Base-by-base conservation (phyloP, 2,888 invertebrate genomes). In the Seira musarum region DNA sequence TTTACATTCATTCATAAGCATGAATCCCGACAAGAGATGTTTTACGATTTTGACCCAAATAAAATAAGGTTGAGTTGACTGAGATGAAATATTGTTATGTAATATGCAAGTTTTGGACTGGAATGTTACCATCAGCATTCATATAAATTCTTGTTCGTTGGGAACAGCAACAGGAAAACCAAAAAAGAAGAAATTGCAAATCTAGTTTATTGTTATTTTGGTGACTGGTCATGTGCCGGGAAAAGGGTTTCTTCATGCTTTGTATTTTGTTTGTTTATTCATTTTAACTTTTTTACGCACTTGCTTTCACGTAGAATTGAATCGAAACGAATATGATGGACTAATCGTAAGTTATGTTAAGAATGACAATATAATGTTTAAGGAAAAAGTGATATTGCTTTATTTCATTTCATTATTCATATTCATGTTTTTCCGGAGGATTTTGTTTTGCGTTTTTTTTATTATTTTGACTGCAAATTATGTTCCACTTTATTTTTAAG, bases 81-180 rank as follows among this genome's bases (percentile, higher is more conserved):
- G n/a, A n/a, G n/a, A n/a, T n/a, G n/a, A n/a, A n/a, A n/a, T n/a
- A n/a, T n/a, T n/a, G n/a, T n/a, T n/a, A 13, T 40, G 13, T 40
- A 40, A 40, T 40, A 40, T 8, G 40, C 13, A 40, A 8, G 40
- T 13, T 40, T 40, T 8, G 40, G 13, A 40, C 6, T 40, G 69
- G 61, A 70, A 17, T 53, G 70, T 70, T 70, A 70, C 70, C 70
- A 70, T 21, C 70, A 22, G 15, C 21, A 61, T 61, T 70, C 35
- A 40, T 40, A 6, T 6, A 8, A 13, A 6, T 40, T 6, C 13
- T 40, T 40, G 6, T 8, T 8, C 6, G 40, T 8, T 40, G 6
- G 13, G 40, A 40, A 40, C 40, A 40, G 13, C 6, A 13, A 40
- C 40, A 40, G 40, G 40, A 8, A 40, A 40, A 40, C 6, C 40